phyloP scores from a whole-genome alignment of 2,888 invertebrate genomes.

The Cerastis leucographa region DNA sequence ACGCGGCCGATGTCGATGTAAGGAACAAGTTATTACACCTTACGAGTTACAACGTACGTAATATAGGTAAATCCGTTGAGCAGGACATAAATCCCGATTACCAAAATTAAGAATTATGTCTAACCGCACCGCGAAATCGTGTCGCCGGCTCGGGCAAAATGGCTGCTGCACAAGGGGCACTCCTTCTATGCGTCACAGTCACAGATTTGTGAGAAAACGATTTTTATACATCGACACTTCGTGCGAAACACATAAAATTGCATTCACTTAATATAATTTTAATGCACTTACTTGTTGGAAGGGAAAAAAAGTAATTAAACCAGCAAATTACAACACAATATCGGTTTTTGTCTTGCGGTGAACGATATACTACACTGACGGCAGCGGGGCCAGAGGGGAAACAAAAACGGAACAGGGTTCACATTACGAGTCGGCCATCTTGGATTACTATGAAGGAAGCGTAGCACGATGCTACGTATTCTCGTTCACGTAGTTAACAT shows the following conservation, averaged over 20 bases:
- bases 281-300: constrained; percentile 90
- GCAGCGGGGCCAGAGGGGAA: constrained; percentile 90
- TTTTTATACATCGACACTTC: constrained; percentile 77
- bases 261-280: constrained; percentile 81
- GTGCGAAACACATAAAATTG: constrained; percentile 75
- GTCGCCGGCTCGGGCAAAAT: constrained; percentile 90
- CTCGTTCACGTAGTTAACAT: constrained; percentile 28
- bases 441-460: constrained; percentile 71
- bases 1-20: constrained; percentile 67
- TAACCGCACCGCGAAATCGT: constrained; percentile 89
- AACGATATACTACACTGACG: constrained; percentile 91
- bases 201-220: constrained; percentile 79
- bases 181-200: constrained; percentile 92
- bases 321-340: constrained; percentile 90
- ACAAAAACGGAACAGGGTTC: constrained; percentile 91
- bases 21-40: constrained; percentile 54
- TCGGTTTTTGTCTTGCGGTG: constrained; percentile 90
- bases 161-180: constrained; percentile 90
- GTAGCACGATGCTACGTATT: constrained; percentile 51
- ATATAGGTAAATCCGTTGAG: constrained; percentile 49
- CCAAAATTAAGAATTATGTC: constrained; percentile 76
- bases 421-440: constrained; percentile 85
- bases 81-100: constrained; percentile 62
- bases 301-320: constrained; percentile 89
- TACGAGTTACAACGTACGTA: constrained; percentile 48